These are phyloP conservation scores for Chloropsis cyanopogon DNA, from an alignment of 2,113 vertebrate species.

Conservation along the genomic window DNA sequence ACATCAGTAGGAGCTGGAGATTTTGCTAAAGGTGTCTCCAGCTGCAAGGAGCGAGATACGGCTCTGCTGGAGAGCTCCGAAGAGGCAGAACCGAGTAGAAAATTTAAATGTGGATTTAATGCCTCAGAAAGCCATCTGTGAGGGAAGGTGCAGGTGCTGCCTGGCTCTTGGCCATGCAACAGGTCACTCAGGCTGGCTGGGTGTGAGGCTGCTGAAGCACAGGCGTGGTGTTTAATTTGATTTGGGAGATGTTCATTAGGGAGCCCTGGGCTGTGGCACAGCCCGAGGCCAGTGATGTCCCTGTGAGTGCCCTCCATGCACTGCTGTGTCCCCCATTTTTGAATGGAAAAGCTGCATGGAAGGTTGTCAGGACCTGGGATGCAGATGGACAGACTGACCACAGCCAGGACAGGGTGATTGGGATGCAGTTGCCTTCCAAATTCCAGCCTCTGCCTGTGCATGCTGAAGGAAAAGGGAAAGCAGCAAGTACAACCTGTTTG, in stretches of 20 bases:
- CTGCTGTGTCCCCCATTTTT: not conserved
- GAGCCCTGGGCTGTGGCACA: not conserved
- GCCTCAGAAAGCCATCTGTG: not conserved
- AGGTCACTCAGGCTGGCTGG: not conserved
- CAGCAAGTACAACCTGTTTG: not conserved
- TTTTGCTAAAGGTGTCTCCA: slow-evolving; percentile 31
- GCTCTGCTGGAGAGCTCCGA: not conserved
- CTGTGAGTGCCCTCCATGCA: fast-evolving
- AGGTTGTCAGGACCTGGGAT: not conserved
- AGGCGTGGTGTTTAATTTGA: not conserved
- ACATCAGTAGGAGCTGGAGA: slow-evolving; percentile 52
- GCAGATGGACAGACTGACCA: not conserved
- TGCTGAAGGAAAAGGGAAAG: not conserved
- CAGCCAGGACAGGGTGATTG: not conserved
- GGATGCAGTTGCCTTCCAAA: not conserved
- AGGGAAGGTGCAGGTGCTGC: not conserved
- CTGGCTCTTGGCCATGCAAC: not conserved
- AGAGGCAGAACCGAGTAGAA: not conserved
- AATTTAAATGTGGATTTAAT: slow-evolving; percentile 18
- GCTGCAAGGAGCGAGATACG: slow-evolving; percentile 30
- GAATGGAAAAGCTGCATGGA: not conserved
- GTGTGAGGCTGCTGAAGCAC: not conserved
- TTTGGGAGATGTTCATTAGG: not conserved
- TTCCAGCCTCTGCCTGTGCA: not conserved
- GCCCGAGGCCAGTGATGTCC: not conserved